phyloP scores from a whole-genome alignment of 92 coral and sea anemone species.

The Palythoa grandis region DNA sequence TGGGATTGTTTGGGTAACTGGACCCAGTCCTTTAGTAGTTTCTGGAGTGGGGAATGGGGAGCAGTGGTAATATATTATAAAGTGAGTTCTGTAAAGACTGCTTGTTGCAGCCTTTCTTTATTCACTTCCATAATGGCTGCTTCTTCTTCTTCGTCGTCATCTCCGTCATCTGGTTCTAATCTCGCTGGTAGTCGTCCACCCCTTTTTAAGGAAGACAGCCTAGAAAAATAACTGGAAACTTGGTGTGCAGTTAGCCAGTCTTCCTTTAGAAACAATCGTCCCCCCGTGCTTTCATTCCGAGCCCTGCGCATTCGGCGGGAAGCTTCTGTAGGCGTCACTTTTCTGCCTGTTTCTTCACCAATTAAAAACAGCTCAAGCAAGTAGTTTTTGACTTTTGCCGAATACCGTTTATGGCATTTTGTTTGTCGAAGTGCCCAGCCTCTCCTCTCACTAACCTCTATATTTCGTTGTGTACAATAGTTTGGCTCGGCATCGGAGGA shows the following conservation, averaged over 20 bases:
- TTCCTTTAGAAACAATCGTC: conserved; percentile 41
- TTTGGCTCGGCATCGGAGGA: not conserved
- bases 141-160: not conserved
- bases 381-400: conserved; percentile 43
- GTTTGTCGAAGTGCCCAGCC: conserved; percentile 31
- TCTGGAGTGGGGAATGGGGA: too few species aligned
- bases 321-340: conserved; percentile 51
- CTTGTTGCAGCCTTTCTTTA: not conserved
- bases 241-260: conserved; percentile 58
- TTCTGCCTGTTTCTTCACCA: conserved; percentile 63
- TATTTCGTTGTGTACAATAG: not conserved
- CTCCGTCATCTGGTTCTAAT: not conserved
- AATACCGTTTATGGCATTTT: conserved; percentile 38
- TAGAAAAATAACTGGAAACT: conserved; percentile 52
- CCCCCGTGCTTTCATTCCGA: conserved; percentile 7
- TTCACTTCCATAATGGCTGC: not conserved
- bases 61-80: too few species aligned
- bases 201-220: conserved; percentile 45
- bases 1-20: too few species aligned
- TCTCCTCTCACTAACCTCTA: conserved; percentile 6
- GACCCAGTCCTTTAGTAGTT: too few species aligned
- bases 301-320: conserved; percentile 44
- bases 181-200: conserved; percentile 41
- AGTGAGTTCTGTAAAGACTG: not conserved
- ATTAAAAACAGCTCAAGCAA: conserved; percentile 50